Base-by-base conservation (phyloP, 2,888 invertebrate genomes). In the Ophion ventricosus region DNA sequence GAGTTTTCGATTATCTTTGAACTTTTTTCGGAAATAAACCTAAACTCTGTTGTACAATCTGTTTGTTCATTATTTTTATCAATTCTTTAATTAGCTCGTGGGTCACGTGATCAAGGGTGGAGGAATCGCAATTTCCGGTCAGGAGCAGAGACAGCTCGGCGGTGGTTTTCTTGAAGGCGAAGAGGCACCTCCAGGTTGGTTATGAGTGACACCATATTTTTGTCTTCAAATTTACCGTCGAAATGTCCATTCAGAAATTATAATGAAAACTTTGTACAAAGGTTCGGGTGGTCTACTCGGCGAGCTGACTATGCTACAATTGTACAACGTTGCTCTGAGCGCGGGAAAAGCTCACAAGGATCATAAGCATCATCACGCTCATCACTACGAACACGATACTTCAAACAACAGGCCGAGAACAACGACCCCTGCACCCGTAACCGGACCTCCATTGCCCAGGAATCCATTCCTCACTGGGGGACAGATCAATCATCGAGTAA, bases 311-410 rank as follows among this genome's bases (percentile, higher is more conserved):
- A 95, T 97, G 95, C 93, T 97, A 0, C 97, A 97, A 91, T 92
- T 97, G 23, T 97, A 97, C 93, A 95, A 95, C 82, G 97, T 97
- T 0, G 97, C 97, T 0, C 91, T 97, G 82, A 97, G 97, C 2
- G 97, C 97, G 1, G 97, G 97, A 0, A 97, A 97, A 93, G 97
- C 97, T 0, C 97, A 97, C 93, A 96, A 96, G 87, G 97, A 97
- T 90, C 97, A 97, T 93, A 97, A 97, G 90, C 97, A 97, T 90
- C 97, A 97, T 91, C 97, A 97, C 93, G 97, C 95, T 0, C 97
- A 97, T 91, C 96, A 96, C 89, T 97, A 96, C 90, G 96, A 96
- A 89, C 96, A 97, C 90, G 96, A 97, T 86, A 97, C 97, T 0
- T 94, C 94, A 20, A 95, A 95, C 20, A 92, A 96, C 17, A 95